These are phyloP conservation scores for Quiscalus mexicanus DNA, from an alignment of 2,113 vertebrate species.

Conservation along the genomic window DNA sequence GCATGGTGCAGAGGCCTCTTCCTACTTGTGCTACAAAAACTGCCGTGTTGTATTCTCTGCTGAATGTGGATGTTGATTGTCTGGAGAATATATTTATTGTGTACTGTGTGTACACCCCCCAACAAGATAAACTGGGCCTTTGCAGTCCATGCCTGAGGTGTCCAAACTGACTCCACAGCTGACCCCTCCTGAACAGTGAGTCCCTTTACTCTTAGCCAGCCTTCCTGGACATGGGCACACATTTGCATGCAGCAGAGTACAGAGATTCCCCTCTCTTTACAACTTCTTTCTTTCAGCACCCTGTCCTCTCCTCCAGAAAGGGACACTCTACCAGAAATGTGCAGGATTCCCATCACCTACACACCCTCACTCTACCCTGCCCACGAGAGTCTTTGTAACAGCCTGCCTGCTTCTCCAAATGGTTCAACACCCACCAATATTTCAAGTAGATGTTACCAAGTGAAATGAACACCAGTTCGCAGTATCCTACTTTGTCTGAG, in stretches of 20 bases:
- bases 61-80: accelerated
- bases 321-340: neutral
- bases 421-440: constrained; percentile 8
- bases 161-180: neutral
- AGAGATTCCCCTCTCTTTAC: neutral
- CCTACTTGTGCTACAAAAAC: neutral
- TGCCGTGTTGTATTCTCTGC: neutral
- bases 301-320: neutral
- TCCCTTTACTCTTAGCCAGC: neutral
- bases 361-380: neutral
- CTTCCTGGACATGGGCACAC: neutral
- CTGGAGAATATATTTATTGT: neutral
- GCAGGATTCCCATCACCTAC: neutral
- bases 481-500: constrained; percentile 70
- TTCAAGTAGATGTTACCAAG: constrained; percentile 62
- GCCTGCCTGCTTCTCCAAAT: neutral
- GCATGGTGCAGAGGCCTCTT: neutral
- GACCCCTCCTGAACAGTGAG: neutral
- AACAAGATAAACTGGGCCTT: neutral
- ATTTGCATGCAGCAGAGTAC: neutral
- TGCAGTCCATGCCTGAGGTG: neutral
- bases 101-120: neutral
- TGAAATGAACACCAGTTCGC: constrained; percentile 71
- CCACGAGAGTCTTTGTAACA: neutral
- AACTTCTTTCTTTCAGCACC: neutral